phyloP scores from a whole-genome alignment of 2,797 vertebrate genomes.

The Acanthornis magna region DNA sequence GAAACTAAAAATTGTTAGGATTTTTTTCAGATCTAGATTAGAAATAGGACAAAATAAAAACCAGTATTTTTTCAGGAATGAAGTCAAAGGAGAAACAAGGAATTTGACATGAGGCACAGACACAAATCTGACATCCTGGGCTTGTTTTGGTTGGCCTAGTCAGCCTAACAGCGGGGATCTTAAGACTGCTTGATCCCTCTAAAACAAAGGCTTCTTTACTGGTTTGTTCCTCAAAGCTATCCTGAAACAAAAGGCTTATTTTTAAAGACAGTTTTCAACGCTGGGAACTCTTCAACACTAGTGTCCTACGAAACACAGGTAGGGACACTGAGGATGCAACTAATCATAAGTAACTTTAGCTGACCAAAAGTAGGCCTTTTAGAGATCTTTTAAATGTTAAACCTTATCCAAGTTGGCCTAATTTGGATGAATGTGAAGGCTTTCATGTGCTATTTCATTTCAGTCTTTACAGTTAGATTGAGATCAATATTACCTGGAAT shows the following conservation, averaged over 20 bases:
- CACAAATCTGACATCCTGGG: constrained; percentile 34
- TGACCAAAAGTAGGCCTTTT: neutral
- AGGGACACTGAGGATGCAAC: neutral
- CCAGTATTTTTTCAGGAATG: neutral
- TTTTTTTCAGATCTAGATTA: neutral
- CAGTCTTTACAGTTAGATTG: neutral
- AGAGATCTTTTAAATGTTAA: neutral
- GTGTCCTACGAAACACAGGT: neutral
- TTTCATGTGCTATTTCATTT: neutral
- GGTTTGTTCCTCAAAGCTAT: constrained; percentile 40
- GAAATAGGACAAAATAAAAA: neutral
- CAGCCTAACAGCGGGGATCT: constrained; percentile 22
- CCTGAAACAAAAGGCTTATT: constrained; percentile 43
- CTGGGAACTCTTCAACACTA: neutral
- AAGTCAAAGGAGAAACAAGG: constrained; percentile 4
- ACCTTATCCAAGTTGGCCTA: neutral
- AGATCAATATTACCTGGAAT: neutral
- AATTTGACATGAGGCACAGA: constrained; percentile 20
- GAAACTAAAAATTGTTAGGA: neutral
- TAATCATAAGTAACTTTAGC: neutral
- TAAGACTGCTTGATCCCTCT: constrained; percentile 26
- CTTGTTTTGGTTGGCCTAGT: constrained; percentile 44
- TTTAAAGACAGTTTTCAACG: constrained; percentile 23
- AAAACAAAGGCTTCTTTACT: constrained; percentile 45
- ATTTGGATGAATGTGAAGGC: neutral